Evolutionary conservation across 30 jellyfish, hydroid and myxozoan genomes (phyloP), one percentile per base, ranked within the genome.

Genomic region (Hydractinia echinata): DNA sequence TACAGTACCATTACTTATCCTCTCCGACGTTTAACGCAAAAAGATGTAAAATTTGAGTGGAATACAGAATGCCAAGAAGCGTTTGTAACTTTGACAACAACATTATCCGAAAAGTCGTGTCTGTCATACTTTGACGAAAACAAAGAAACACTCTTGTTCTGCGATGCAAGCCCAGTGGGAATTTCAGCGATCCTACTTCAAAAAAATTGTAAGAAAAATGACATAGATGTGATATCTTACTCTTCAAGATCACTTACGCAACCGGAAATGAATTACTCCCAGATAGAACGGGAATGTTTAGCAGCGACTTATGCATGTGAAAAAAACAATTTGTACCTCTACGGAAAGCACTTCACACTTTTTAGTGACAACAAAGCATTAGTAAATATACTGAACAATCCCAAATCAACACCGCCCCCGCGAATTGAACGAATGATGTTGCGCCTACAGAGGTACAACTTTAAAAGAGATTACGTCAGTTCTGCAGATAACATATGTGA

Each of bases 211-310:
- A 1, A 4, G 18, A 13, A 64, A 64, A 58, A 58, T 58, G 69
- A 58, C 69, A 3, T 16, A n/a, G n/a, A n/a, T n/a, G 2, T 58
- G 87, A 67, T 19, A 11, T 71, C 81, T 20, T 71, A 71, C 5
- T 71, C 81, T 71, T 71, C 81, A 71, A 71, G 81, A 16, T 30
- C 81, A 71, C 81, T 71, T 71, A 71, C 8, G 5, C 55, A 71
- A n/a, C 16, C 81, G 8, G 81, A 71, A 71, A 71, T 5, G 61
- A 71, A 71, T 71, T 71, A 71, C 50, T 30, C 81, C 9, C 81
- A 71, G 48, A 71, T 71, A 30, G 69, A 71, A 71, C 81, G 81
- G 16, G 81, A 71, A 71, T n/a, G n/a, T n/a, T n/a, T n/a, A n/a
- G n/a, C n/a, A n/a, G n/a, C n/a, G n/a, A n/a, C n/a, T n/a, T n/a